A percentile compares a stretch with the other conserved stretches of the same genome.
Evolutionary conservation across 1,140 invertebrate genomes (phyloP).

Genomic region (Hesperophylax magnus): DNA sequence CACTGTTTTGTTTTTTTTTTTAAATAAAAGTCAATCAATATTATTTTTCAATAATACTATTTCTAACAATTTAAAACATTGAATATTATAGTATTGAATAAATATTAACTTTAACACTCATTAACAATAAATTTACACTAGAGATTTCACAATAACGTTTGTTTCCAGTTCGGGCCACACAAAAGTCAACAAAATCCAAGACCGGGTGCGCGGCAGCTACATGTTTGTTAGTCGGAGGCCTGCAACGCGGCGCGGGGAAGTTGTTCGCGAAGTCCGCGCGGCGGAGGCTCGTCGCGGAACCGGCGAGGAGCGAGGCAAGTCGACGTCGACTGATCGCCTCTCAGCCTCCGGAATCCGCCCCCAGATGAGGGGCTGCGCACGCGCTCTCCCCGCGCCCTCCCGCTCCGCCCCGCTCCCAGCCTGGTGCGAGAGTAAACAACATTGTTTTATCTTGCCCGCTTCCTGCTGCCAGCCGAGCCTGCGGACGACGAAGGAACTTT

Average conservation of each 20-base stretch:
- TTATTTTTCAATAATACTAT: not conserved
- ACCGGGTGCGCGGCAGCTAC: not conserved
- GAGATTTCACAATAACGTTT: not conserved
- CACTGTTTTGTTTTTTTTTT: no score
- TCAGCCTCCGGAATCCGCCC: not conserved
- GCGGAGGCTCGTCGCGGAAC: not conserved
- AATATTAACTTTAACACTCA: not conserved
- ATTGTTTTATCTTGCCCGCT: constrained; percentile 8
- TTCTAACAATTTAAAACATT: not conserved
- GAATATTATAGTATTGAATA: not conserved
- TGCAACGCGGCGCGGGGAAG: no score
- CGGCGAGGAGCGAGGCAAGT: not conserved
- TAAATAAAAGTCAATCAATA: no score
- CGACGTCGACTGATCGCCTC: constrained; percentile 7
- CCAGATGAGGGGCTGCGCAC: not conserved
- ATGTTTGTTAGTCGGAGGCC: no score
- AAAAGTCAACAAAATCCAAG: no score
- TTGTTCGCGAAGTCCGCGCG: not conserved
- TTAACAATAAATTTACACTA: not conserved
- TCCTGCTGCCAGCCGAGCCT: not conserved
- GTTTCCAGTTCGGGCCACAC: not conserved
- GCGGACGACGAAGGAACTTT: not conserved
- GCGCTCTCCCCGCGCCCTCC: not conserved
- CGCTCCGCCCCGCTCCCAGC: not conserved
- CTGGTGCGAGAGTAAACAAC: not conserved